Percentiles rank a stretch among this genome's conserved stretches.
phyloP scores from a whole-genome alignment of 2,888 invertebrate genomes.

The Leucophenga maculata region DNA sequence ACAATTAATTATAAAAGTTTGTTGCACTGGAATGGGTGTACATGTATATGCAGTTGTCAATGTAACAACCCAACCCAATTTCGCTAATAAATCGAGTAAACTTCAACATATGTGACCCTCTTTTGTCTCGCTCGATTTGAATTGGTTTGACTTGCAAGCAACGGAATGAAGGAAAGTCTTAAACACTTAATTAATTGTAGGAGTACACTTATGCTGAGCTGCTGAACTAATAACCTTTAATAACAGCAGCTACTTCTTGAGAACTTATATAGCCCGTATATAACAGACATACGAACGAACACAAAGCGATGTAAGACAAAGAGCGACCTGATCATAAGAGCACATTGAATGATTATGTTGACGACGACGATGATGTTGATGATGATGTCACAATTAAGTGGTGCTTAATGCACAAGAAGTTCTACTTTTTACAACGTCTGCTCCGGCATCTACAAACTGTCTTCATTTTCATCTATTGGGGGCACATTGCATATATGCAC shows the following conservation, averaged over 20 bases:
- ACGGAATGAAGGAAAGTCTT: slow-evolving; percentile 43
- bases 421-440: background rate
- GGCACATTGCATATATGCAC: too few species aligned
- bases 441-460: too few species aligned
- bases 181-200: slow-evolving; percentile 64
- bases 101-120: slow-evolving; percentile 1
- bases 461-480: too few species aligned
- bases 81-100: background rate
- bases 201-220: slow-evolving; percentile 58
- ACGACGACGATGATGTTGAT: background rate
- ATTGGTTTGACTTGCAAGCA: background rate
- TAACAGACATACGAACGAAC: too few species aligned
- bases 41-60: background rate
- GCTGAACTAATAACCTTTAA: slow-evolving; percentile 41
- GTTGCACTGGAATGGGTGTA: too few species aligned
- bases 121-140: background rate
- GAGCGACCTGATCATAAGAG: background rate
- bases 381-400: slow-evolving; percentile 9
- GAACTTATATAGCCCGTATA: too few species aligned
- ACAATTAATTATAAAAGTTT: background rate
- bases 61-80: background rate
- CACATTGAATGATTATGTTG: background rate
- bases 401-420: background rate
- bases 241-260: background rate
- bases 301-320: too few species aligned